Evolutionary conservation across 2,797 vertebrate species (phyloP).

Genomic region (Triplophysa bombifrons): DNA sequence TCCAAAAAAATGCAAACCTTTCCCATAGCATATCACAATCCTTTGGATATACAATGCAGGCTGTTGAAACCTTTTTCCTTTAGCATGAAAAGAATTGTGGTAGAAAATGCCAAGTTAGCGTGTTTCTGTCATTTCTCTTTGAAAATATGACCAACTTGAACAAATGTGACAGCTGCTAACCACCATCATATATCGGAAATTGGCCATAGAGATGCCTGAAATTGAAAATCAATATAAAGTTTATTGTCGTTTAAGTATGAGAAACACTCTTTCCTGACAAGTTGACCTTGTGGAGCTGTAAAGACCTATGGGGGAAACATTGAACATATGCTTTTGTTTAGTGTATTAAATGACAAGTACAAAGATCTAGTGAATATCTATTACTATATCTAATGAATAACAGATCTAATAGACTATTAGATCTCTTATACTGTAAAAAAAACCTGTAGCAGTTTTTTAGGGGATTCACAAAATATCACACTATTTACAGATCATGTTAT

Average conservation of each 20-base stretch:
- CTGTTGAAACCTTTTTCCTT: background rate
- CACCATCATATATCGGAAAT: conserved; percentile 35
- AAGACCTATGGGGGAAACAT: background rate
- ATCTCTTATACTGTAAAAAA: too few species aligned
- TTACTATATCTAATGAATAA: too few species aligned
- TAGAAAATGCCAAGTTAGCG: background rate
- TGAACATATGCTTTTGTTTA: conserved; percentile 37
- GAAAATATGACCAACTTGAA: conserved; percentile 37
- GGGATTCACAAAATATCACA: too few species aligned
- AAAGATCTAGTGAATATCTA: conserved; percentile 35
- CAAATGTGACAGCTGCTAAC: conserved; percentile 35
- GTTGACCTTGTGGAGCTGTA: background rate
- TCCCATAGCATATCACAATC: background rate
- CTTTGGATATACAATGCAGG: background rate
- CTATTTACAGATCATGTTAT: too few species aligned
- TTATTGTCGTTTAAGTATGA: conserved; percentile 28
- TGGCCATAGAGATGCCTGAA: conserved; percentile 34
- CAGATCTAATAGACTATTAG: too few species aligned
- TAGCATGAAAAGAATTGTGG: background rate
- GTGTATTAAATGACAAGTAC: conserved; percentile 16
- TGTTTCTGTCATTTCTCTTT: conserved; percentile 6
- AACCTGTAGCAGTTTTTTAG: too few species aligned
- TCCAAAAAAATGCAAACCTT: background rate
- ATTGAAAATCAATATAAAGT: conserved; percentile 54
- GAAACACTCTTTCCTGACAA: conserved; percentile 38